Evolutionary conservation across 2,113 vertebrate species (phyloP), one percentile per base, ranked within the genome.

Genomic region (Xenotilapia leptura): DNA sequence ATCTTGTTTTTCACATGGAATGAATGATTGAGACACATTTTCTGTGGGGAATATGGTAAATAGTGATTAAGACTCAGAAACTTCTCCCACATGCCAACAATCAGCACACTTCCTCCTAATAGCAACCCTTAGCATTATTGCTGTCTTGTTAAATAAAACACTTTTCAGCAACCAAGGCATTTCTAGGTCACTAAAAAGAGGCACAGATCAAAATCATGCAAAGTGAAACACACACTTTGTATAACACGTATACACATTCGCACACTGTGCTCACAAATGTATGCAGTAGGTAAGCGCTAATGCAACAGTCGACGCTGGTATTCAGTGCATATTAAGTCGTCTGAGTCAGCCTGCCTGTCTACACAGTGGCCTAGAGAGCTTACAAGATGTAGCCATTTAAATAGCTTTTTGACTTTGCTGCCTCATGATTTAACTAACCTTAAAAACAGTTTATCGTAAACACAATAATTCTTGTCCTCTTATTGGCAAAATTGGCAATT

Each of bases 321-420:
- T 83, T 87, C 82, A 90, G 79, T 2, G 17, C 45, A 87, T 68
- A 84, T 86, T 68, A 88, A 80, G 89, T 80, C 60, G 5, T 80
- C 49, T 80, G 86, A 91, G 62, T 90, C 80, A 82, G 83, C 28
- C 79, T 60, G 75, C 21, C 26, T 86, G 81, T 87, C 79, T 38
- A 28, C 82, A 82, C 85, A 51, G 38, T 28, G 60, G 88, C 68
- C 80, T 33, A 75, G 60, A 79, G 55, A 84, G 49, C 54, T 87
- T 77, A 75, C 82, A 90, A 40, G 86, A 88, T 79, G 38, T 55
- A 88, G 51, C 79, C 49, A 83, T 83, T 90, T 90, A 86, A 91
- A 82, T 40, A 42, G 31, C 21, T 33, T 82, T 86, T 83, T 51
- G 26, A 77, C 45, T 51, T 77, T 77, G 45, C 17, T 77, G n/a